Evolutionary conservation across 2,888 invertebrate species (phyloP).

Genomic region (Caenorhabditis becei): DNA sequence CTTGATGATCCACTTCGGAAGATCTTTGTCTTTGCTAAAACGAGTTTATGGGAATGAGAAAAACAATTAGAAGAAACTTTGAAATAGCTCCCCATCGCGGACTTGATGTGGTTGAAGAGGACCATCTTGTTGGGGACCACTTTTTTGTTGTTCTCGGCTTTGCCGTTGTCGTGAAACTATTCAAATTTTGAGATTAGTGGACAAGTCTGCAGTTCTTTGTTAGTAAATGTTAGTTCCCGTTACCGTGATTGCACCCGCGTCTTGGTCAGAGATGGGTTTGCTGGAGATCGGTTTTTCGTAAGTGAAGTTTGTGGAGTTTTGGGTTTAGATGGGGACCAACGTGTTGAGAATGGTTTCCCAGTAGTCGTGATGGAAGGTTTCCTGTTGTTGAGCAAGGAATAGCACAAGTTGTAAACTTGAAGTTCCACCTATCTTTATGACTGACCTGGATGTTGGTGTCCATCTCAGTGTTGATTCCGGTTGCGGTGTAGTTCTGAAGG

Average conservation of each 20-base stretch:
- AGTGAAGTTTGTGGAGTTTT: background rate
- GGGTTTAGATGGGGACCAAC: background rate
- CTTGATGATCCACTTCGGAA: background rate
- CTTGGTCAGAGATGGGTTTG: background rate
- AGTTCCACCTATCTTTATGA: background rate
- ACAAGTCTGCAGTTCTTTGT: background rate
- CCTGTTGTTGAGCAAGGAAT: background rate
- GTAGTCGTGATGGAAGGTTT: slow-evolving; percentile 6
- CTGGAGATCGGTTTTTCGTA: background rate
- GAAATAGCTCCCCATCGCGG: background rate
- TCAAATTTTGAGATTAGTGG: background rate
- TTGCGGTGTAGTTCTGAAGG: background rate
- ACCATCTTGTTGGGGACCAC: background rate
- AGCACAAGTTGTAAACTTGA: background rate
- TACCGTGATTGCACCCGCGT: background rate
- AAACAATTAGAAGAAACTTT: background rate
- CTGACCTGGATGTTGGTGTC: slow-evolving; percentile 2
- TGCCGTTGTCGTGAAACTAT: slow-evolving; percentile 2
- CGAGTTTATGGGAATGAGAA: too few relatives aligned
- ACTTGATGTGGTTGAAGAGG: background rate
- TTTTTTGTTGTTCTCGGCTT: slow-evolving; percentile 3
- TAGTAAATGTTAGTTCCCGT: background rate
- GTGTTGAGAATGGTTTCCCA: background rate
- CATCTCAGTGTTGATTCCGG: background rate
- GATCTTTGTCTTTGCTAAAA: background rate